Conservation (phyloP, 2,888 invertebrate species). For the Neoaliturus tenellus region DNA sequence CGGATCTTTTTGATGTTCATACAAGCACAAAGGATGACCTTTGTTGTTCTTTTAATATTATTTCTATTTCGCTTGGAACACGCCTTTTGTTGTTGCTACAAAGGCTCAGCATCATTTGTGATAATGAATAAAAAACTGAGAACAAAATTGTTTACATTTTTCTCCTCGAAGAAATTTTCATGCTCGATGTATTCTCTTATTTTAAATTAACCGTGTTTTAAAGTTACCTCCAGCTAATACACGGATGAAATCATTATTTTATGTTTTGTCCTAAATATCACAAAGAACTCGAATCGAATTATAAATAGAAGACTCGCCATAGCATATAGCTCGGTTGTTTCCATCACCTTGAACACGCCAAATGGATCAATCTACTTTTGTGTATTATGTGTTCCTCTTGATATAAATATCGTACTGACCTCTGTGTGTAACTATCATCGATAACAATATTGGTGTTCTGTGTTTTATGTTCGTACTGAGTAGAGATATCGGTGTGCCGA, state of each 20-base stretch:
- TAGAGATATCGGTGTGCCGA: background rate
- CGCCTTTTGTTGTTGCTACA: constrained; percentile 30
- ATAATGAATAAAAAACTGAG: constrained; percentile 43
- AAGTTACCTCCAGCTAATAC: too few relatives aligned
- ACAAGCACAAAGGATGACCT: constrained; percentile 32
- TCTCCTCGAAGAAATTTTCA: background rate
- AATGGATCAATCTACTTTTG: too few relatives aligned
- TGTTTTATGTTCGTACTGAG: constrained; percentile 18
- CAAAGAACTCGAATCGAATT: too few relatives aligned
- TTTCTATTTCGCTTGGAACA: constrained; percentile 14
- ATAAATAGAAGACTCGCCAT: too few relatives aligned
- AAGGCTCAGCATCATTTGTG: constrained; percentile 40
- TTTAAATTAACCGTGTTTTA: too few relatives aligned
- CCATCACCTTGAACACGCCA: too few relatives aligned
- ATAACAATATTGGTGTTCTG: background rate
- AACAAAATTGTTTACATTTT: constrained; percentile 16
- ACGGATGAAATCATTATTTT: too few relatives aligned
- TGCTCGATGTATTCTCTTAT: background rate
- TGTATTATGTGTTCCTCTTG: too few relatives aligned
- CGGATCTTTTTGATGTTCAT: constrained; percentile 5
- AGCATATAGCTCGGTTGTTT: too few relatives aligned
- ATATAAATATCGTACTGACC: background rate
- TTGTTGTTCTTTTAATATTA: constrained; percentile 41
- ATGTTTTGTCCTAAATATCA: too few relatives aligned
- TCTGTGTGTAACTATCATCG: background rate